Percentiles rank a stretch among this genome's conserved stretches.
Evolutionary conservation across 2,888 invertebrate genomes (phyloP).

Genomic region (Ennomos erosarius): DNA sequence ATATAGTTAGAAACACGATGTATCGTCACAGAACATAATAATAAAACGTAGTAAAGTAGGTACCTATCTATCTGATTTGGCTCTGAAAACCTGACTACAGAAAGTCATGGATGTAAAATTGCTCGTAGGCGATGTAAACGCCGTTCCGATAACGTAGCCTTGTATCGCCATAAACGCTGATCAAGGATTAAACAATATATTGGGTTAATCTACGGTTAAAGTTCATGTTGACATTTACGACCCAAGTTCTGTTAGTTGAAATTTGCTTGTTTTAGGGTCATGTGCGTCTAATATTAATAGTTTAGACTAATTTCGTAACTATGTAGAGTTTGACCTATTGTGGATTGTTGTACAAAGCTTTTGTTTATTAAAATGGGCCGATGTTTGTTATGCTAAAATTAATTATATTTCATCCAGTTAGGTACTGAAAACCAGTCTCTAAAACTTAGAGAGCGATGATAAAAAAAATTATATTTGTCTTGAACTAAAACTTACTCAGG

Average conservation of each 20-base stretch:
- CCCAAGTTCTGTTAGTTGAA: slow-evolving; percentile 49
- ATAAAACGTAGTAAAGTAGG: too few relatives aligned
- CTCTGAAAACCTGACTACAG: too few relatives aligned
- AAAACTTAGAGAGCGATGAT: too few relatives aligned
- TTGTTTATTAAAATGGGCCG: neutral
- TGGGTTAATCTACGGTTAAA: slow-evolving; percentile 31
- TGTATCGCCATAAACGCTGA: slow-evolving; percentile 38
- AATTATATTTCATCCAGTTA: too few relatives aligned
- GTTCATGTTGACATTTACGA: slow-evolving; percentile 53
- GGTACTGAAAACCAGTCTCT: too few relatives aligned
- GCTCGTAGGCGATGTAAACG: neutral
- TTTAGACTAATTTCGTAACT: slow-evolving; percentile 36
- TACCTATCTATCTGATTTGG: too few relatives aligned
- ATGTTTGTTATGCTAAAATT: too few relatives aligned
- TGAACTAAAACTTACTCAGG: too few relatives aligned
- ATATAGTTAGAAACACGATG: too few relatives aligned
- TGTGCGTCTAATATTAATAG: slow-evolving; percentile 32
- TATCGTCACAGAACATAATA: too few relatives aligned
- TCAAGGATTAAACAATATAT: slow-evolving; percentile 41
- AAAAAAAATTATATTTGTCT: too few relatives aligned
- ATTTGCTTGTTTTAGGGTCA: slow-evolving; percentile 45
- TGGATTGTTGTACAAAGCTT: neutral
- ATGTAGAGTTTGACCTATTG: slow-evolving; percentile 9
- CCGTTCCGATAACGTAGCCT: slow-evolving; percentile 55
- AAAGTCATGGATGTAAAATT: neutral